Conservation (phyloP, 2,113 vertebrate species). For the Hoplias malabaricus region DNA sequence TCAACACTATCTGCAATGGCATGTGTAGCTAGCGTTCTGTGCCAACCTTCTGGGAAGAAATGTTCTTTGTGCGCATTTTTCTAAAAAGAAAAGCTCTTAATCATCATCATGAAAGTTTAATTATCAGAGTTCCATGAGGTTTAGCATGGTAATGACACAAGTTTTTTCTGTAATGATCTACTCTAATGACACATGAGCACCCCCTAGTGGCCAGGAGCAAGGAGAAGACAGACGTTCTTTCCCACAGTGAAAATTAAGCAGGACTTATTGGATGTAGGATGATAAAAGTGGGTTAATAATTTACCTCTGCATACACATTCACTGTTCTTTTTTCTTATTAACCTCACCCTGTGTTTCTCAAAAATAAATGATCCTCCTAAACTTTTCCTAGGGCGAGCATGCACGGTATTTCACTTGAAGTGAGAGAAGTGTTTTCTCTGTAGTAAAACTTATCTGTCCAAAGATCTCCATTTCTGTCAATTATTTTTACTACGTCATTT, state of each 20-base stretch:
- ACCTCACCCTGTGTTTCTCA: constrained; percentile 3
- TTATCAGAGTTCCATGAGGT: constrained; percentile 6
- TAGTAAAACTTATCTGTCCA: constrained; percentile 47
- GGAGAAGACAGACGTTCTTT: neutral
- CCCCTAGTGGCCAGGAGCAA: constrained; percentile 42
- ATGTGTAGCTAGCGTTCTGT: constrained; percentile 14
- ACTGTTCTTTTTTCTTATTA: constrained; percentile 19
- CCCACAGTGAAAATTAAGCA: neutral
- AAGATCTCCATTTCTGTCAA: constrained; percentile 49
- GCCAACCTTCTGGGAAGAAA: constrained; percentile 24
- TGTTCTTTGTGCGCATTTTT: constrained; percentile 22
- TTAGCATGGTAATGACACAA: constrained; percentile 11
- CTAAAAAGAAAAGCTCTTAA: neutral
- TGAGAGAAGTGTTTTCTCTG: constrained; percentile 41
- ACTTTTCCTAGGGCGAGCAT: constrained; percentile 35
- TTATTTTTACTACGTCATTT: too few relatives aligned
- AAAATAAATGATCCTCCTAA: constrained; percentile 27
- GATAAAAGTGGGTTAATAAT: constrained; percentile 25
- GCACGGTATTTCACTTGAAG: constrained; percentile 35
- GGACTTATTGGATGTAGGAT: neutral
- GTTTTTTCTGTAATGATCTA: neutral
- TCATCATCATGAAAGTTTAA: constrained; percentile 22
- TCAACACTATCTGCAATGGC: constrained; percentile 38
- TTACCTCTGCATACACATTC: constrained; percentile 21
- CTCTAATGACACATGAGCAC: constrained; percentile 36